Percentiles rank a stretch among this genome's conserved stretches.
Evolutionary conservation across 2,797 vertebrate species (phyloP).

Genomic region (Garrulus glandarius): DNA sequence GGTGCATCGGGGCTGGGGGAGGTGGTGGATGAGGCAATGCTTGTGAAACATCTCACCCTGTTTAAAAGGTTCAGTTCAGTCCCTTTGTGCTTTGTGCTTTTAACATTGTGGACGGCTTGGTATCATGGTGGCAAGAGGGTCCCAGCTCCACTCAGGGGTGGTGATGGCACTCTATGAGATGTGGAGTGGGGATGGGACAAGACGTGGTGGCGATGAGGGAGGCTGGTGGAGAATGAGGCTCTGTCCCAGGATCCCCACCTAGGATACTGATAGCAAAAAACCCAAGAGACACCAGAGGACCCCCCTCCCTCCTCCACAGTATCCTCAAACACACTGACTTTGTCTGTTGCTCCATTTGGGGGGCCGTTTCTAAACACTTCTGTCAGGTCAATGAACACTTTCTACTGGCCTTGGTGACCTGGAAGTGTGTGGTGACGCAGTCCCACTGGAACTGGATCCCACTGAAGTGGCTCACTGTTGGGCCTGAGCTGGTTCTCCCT

Average conservation of each 20-base stretch:
- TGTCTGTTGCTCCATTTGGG: background rate
- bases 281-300: background rate
- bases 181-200: background rate
- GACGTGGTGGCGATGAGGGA: background rate
- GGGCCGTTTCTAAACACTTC: background rate
- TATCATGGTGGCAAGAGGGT: background rate
- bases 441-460: conserved; percentile 12
- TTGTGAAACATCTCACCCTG: conserved; percentile 68
- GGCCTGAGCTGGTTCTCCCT: conserved; percentile 53
- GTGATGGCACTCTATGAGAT: background rate
- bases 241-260: background rate
- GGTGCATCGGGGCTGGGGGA: background rate
- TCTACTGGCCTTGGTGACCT: conserved; percentile 1
- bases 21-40: background rate
- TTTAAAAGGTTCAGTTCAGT: conserved; percentile 65
- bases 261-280: background rate
- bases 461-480: conserved; percentile 16
- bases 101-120: background rate
- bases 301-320: background rate
- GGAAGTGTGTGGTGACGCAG: background rate
- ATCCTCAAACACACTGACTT: background rate
- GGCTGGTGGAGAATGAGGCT: background rate
- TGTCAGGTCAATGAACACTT: background rate
- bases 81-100: conserved; percentile 75
- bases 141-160: background rate